Base-by-base conservation (phyloP, 2,113 vertebrate species). In the Sylvilagus bachmani region DNA sequence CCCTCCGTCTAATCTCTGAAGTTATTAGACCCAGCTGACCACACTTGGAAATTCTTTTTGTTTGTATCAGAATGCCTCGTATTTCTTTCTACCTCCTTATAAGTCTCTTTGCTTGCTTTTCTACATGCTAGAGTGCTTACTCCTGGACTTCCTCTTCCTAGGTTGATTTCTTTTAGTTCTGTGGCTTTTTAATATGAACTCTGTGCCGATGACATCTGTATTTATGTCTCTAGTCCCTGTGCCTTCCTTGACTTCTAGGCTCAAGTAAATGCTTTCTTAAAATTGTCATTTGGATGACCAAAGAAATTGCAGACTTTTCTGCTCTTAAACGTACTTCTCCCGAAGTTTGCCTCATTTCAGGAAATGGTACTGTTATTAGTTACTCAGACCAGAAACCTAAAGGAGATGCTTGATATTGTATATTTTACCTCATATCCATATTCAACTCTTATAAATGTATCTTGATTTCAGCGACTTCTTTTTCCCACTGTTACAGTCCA, bases 361-460 rank as follows among this genome's bases (percentile, higher is more conserved):
- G 67, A 90, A 94, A 82, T 81, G 62, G 24, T 81, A 55, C 61
- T 19, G 6, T 88, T 66, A 67, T 88, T 75, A 90, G 22, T 86
- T 89, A 17, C 55, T 75, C 14, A 36, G 14, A 58, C 31, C 5
- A 22, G 21, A 80, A 67, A 61, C 21, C 12, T 74, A 38, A 75
- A 69, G 24, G 6, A 49, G n/a, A 79, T 66, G 58, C 44, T 73
- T 80, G 7, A 51, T 74, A 51, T 67, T 79, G 24, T 83, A 44
- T 11, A 9, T 3, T 61, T 92, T 51, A 36, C 49, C 14, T 94
- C 36, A 49, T 74, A 74, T 6, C 38, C 51, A 38, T 58, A 17
- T 55, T 85, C 21, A n/a, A 11, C 13, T 14, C n/a, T 90, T 87
- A 66, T 66, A 86, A 77, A 33, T 71, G 10, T 44, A 29, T 82